Base-by-base conservation (phyloP, 2,113 vertebrate species). In the Mustela lutreola region DNA sequence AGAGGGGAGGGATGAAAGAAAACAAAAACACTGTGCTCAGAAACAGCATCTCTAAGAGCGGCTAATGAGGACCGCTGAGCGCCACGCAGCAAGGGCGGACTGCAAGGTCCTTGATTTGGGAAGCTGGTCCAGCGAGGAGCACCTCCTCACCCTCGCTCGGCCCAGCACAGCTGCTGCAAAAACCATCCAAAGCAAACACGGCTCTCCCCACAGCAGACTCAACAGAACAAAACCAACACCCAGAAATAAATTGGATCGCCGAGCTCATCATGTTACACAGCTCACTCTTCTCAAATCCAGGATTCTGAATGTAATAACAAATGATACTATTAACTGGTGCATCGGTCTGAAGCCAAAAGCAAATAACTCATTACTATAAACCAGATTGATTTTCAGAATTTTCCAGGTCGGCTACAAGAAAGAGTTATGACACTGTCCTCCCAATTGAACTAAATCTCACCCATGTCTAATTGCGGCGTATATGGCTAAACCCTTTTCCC, bases 191-290 rank as follows among this genome's bases (percentile, higher is more conserved):
- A 94, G 95, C 97, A 97, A 97, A 98, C 95, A 97, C 0, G 1
- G 82, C 88, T 78, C 73, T 94, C 89, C 73, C 67, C 7, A 0
- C 78, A 83, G 97, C 97, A 98, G 97, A 98, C 97, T 96, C 97
- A 95, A 97, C 97, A 98, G 95, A 96, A 76, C 92, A 95, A 92
- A 97, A 96, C 79, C 97, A 96, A 98, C 96, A 98, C 95, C 97
- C 97, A 97, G 92, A 97, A 96, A 97, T 97, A 93, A 97, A 96
- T 96, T 91, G 83, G 94, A 93, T 94, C 10, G 0, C 73, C 19
- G 8, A 73, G 45, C 78, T 97, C 89, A 80, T 96, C 79, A 4
- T 53, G 45, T 97, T 95, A 65, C 96, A 80, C 82, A 92, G 96
- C 56, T 95, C 96, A 58, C 93, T 97, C 80, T 96, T 90, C 88